A percentile compares a stretch with the other conserved stretches of the same genome.
These are phyloP conservation scores for Carabus problematicus DNA, from an alignment of 2,888 invertebrate species.

Conservation along the genomic window DNA sequence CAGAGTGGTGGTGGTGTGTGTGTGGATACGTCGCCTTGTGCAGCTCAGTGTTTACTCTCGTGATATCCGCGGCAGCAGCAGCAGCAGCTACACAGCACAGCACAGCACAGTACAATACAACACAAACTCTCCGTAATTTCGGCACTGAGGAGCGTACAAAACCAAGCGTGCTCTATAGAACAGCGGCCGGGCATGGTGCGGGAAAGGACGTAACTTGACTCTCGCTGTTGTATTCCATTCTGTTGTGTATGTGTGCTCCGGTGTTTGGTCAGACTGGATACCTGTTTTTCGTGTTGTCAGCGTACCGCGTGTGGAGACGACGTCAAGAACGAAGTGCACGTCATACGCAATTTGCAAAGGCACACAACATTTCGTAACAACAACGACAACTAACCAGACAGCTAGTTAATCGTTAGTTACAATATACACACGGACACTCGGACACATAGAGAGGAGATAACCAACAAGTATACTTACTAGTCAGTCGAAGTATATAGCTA, in stretches of 20 bases:
- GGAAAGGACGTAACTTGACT: background rate
- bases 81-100: constrained; percentile 1
- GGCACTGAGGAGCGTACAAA: background rate
- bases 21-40: background rate
- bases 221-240: background rate
- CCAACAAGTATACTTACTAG: no score
- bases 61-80: constrained; percentile 9
- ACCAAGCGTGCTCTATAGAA: no score
- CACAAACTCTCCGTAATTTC: constrained; percentile 1
- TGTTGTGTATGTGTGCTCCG: background rate
- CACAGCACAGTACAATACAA: background rate
- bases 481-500: background rate
- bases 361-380: no score
- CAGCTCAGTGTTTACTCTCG: constrained; percentile 9
- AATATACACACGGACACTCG: no score
- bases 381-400: no score
- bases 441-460: no score
- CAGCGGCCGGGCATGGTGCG: no score
- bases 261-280: constrained; percentile 5
- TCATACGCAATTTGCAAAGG: no score
- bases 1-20: constrained; percentile 3
- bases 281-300: constrained; percentile 19
- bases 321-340: no score
- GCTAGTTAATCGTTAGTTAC: no score
- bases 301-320: constrained; percentile 1